A percentile compares a stretch with the other conserved stretches of the same genome.
Evolutionary conservation across 2,113 vertebrate genomes (phyloP).

Genomic region (Chaetura pelagica): DNA sequence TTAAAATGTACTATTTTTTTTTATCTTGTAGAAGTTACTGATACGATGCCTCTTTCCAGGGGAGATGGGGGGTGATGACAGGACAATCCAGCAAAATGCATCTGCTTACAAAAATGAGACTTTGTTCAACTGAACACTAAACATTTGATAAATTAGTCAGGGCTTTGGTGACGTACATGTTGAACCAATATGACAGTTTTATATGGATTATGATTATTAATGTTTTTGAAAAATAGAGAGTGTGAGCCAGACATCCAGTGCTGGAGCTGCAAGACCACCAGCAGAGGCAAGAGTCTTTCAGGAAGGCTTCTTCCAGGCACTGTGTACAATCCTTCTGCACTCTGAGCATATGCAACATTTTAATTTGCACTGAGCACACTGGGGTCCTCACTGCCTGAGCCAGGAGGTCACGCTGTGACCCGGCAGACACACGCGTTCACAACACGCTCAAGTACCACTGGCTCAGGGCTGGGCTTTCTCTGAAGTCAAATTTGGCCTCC

Average conservation of each 20-base stretch:
- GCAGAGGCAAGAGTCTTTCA: conserved; percentile 53
- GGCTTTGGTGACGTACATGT: conserved; percentile 75
- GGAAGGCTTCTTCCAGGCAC: conserved; percentile 47
- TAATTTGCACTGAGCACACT: conserved; percentile 46
- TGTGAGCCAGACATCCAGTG: conserved; percentile 68
- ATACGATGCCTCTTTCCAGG: conserved; percentile 44
- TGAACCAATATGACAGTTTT: conserved; percentile 82
- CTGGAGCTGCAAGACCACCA: conserved; percentile 70
- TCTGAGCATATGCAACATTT: conserved; percentile 66
- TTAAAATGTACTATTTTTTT: neutral
- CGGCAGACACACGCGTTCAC: neutral
- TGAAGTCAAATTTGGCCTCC: conserved; percentile 64
- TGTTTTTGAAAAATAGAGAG: conserved; percentile 72
- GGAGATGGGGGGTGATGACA: conserved; percentile 50
- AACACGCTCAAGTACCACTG: conserved; percentile 53
- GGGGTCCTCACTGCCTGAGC: conserved; percentile 44
- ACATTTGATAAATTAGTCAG: conserved; percentile 78
- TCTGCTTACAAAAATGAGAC: conserved; percentile 69
- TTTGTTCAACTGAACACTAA: conserved; percentile 63
- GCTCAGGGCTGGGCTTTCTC: conserved; percentile 16
- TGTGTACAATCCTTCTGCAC: conserved; percentile 49
- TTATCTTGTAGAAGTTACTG: conserved; percentile 39
- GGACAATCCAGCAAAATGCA: conserved; percentile 50
- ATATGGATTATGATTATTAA: conserved; percentile 76
- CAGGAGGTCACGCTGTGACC: conserved; percentile 2